Conservation (phyloP, 64 coral and sea anemone species). For the Actinia equina region DNA sequence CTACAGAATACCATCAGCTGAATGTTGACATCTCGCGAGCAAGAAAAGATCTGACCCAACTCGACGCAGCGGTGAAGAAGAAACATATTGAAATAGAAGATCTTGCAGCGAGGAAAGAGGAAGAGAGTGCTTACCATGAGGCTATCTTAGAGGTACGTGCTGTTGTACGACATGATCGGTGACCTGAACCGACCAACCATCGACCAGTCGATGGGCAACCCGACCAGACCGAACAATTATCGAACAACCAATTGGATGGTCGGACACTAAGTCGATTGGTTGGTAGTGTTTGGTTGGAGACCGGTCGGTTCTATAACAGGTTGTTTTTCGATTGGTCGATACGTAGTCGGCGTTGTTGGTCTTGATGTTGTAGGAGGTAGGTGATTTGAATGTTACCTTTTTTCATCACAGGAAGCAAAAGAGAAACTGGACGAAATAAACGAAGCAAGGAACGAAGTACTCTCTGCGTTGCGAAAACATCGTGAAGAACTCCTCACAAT, state of each 20-base stretch:
- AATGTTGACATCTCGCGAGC: slow-evolving; percentile 53
- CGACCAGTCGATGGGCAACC: too few species aligned
- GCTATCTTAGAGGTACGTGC: slow-evolving; percentile 29
- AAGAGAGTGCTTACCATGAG: slow-evolving; percentile 49
- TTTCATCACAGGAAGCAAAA: slow-evolving; percentile 35
- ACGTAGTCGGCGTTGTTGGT: too few species aligned
- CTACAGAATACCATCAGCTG: slow-evolving; percentile 55
- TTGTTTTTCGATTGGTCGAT: too few species aligned
- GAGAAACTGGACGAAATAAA: slow-evolving; percentile 63
- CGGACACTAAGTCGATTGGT: too few species aligned
- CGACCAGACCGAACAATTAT: too few species aligned
- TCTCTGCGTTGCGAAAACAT: slow-evolving; percentile 58
- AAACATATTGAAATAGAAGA: slow-evolving; percentile 28
- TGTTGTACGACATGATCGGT: not conserved
- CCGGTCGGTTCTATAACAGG: too few species aligned
- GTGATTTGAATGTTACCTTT: not conserved
- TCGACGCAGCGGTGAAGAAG: slow-evolving; percentile 25
- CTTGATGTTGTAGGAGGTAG: too few species aligned
- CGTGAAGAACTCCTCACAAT: slow-evolving; percentile 55
- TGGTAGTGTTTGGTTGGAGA: too few species aligned
- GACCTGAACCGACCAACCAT: too few species aligned
- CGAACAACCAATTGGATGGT: too few species aligned
- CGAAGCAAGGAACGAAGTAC: slow-evolving; percentile 66
- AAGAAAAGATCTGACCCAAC: slow-evolving; percentile 53
- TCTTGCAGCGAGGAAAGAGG: slow-evolving; percentile 33